phyloP scores from a whole-genome alignment of 2,888 invertebrate genomes.

The Acholoe squamosa region DNA sequence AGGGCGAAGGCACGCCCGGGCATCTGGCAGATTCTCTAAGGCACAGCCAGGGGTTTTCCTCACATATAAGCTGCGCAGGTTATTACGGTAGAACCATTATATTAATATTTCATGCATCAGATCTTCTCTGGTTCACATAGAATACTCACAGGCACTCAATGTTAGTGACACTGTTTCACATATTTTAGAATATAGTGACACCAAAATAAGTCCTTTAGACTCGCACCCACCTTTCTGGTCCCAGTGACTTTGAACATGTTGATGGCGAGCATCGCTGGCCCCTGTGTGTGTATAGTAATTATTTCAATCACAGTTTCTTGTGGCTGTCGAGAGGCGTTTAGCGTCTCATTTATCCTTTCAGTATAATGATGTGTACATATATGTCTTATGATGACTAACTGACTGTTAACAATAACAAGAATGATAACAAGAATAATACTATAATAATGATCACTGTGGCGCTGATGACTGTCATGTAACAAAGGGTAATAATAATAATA shows the following conservation, averaged over 20 bases:
- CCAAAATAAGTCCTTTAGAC: not conserved
- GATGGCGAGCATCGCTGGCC: slow-evolving; percentile 60
- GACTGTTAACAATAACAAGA: not conserved
- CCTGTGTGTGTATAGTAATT: slow-evolving; percentile 8
- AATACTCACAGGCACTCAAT: too few species aligned
- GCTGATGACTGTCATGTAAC: not conserved
- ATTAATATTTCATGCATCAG: too few species aligned
- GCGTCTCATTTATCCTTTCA: not conserved
- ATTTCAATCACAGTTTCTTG: not conserved
- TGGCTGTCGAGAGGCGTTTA: not conserved
- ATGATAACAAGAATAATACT: not conserved
- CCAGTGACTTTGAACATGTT: slow-evolving; percentile 59
- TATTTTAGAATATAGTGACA: not conserved
- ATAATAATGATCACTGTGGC: not conserved
- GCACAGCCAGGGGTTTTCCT: too few species aligned
- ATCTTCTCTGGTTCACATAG: too few species aligned
- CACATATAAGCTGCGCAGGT: too few species aligned
- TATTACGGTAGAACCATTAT: too few species aligned
- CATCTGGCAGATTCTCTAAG: too few species aligned
- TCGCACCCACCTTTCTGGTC: slow-evolving; percentile 56
- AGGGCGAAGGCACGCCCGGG: too few species aligned
- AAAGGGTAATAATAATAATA: slow-evolving; percentile 3
- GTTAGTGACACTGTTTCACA: too few species aligned
- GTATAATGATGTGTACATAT: not conserved
- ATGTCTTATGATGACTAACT: not conserved